Evolutionary conservation across 2,797 vertebrate species (phyloP), one percentile per base, ranked within the genome.

Genomic region (Antennarius maculatus): DNA sequence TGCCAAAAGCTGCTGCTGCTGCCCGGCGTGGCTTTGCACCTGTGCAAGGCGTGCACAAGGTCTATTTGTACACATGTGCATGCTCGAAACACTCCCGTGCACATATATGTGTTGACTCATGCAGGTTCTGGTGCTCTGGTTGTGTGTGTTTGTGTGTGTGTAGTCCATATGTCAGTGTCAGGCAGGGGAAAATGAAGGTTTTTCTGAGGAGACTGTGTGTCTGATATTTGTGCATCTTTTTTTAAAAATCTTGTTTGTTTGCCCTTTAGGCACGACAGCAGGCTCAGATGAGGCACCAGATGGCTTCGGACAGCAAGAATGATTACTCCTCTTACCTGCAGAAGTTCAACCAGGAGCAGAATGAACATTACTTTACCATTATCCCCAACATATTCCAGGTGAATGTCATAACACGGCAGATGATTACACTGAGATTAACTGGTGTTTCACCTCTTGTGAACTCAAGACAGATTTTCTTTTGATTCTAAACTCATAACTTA

Each of bases 281-380:
- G 77, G 95, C 97, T 67, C 96, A 97, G 76, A 85, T 94, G 60
- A 93, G 96, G 77, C 97, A 99, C 84, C 97, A 98, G 84, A 96
- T 98, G 95, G 96, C 97, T 3, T 71, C 95, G 34, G 97, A 99
- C 78, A 97, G 97, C 91, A 99, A 97, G 89, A 88, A 76, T 0
- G 97, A 99, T 15, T 99, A 99, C 74, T 94, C 94, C 5, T 89
- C 94, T 41, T 93, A 88, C 81, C 93, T 99, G 56, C 97, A 97
- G 69, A 98, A 94, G 82, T 99, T 97, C 91, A 99, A 99, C 94
- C 95, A 93, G 9, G 96, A 99, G 82, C 97, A 99, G 87, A 95
- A 95, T 6, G 96, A 97, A 2, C 96, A 97, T 93, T 99, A 99
- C 88, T 93, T 95, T 65, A 96, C 95, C 3, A 83, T 96, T 80